Conservation (phyloP, 2,797 vertebrate species). For the Myotis daubentonii region DNA sequence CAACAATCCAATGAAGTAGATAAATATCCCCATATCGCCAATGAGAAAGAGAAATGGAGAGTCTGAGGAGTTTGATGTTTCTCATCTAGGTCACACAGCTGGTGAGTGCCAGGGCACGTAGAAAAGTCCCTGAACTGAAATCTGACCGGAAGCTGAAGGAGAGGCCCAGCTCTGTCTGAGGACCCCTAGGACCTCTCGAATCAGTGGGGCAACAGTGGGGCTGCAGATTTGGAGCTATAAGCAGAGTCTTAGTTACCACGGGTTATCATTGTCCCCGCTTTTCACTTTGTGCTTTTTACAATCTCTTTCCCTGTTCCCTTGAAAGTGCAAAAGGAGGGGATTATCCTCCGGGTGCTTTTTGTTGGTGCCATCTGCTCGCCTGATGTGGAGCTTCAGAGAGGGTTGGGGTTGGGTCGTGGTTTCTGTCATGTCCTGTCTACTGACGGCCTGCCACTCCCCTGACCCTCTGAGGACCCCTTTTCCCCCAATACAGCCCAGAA, state of each 20-base stretch:
- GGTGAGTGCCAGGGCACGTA: constrained; percentile 14
- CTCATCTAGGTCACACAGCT: constrained; percentile 62
- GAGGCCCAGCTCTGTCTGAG: background rate
- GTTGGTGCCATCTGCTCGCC: constrained; percentile 49
- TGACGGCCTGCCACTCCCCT: background rate
- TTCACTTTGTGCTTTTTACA: background rate
- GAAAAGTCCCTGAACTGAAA: background rate
- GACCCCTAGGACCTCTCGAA: background rate
- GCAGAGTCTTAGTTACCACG: background rate
- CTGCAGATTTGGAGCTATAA: background rate
- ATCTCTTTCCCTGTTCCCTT: background rate
- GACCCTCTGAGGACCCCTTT: background rate
- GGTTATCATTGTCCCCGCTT: background rate
- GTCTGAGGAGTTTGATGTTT: background rate
- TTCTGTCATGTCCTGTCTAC: background rate
- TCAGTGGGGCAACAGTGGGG: background rate
- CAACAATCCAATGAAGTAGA: background rate
- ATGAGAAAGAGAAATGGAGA: background rate
- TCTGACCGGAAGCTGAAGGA: background rate
- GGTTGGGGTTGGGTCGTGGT: background rate
- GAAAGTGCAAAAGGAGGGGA: background rate
- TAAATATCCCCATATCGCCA: background rate
- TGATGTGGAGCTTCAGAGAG: background rate
- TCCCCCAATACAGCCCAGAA: background rate
- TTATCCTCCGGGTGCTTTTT: constrained; percentile 11